Evolutionary conservation across 2,888 invertebrate species (phyloP).

Genomic region (Thera britannica): DNA sequence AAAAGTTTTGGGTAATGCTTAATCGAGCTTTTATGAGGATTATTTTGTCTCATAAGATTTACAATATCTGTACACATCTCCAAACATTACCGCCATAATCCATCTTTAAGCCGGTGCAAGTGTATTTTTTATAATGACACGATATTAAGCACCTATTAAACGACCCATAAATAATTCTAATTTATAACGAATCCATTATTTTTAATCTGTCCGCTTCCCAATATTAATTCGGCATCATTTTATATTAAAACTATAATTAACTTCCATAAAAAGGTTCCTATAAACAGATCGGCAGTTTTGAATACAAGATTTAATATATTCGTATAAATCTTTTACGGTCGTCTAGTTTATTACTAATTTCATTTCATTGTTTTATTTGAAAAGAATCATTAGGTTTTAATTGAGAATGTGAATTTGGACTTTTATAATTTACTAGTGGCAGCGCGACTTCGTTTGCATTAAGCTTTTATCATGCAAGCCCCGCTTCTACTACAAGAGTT

Average conservation of each 20-base stretch:
- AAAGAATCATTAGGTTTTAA: conserved; percentile 4
- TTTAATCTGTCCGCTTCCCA: conserved; percentile 73
- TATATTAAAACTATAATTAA: conserved; percentile 81
- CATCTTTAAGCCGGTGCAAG: conserved; percentile 35
- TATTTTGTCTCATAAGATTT: conserved; percentile 27
- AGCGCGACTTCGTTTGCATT: too few relatives aligned
- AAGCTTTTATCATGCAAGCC: too few relatives aligned
- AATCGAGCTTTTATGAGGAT: conserved; percentile 26
- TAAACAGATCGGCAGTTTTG: conserved; percentile 71
- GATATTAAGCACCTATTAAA: conserved; percentile 70
- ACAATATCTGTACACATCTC: conserved; percentile 31
- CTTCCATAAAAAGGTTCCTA: conserved; percentile 72
- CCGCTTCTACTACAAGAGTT: too few relatives aligned
- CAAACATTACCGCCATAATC: conserved; percentile 29
- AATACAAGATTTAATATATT: conserved; percentile 73
- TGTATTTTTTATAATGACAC: conserved; percentile 54
- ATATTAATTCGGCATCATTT: conserved; percentile 78
- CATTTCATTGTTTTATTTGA: conserved; percentile 40
- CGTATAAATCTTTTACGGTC: conserved; percentile 69
- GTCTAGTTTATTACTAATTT: conserved; percentile 66
- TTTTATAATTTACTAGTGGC: conserved; percentile 2
- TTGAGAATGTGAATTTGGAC: conserved; percentile 3
- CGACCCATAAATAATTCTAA: conserved; percentile 73
- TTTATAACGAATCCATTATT: conserved; percentile 76
- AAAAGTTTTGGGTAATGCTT: conserved; percentile 2